These are phyloP conservation scores for Pheosia gnoma DNA, from an alignment of 2,888 invertebrate species.

Conservation along the genomic window DNA sequence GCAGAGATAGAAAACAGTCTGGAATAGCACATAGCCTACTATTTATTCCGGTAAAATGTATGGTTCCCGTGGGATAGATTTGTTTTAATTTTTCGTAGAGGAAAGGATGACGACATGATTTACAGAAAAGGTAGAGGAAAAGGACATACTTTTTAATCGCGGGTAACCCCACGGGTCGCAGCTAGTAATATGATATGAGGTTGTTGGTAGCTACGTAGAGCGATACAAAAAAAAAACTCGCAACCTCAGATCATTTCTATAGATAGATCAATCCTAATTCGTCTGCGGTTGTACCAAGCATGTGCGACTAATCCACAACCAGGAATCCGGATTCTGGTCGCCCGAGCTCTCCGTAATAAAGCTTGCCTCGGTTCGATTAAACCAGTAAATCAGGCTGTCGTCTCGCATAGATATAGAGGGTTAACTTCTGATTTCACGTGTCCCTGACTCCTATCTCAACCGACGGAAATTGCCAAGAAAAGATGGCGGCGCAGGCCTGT, in stretches of 20 bases:
- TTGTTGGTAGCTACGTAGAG: too few relatives aligned
- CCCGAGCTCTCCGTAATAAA: conserved; percentile 60
- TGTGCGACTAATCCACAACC: conserved; percentile 45
- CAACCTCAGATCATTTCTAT: conserved; percentile 22
- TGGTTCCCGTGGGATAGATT: too few relatives aligned
- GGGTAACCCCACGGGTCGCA: too few relatives aligned
- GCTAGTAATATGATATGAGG: too few relatives aligned
- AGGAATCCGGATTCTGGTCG: conserved; percentile 48
- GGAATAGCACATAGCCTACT: too few relatives aligned
- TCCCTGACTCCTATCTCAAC: conserved; percentile 66
- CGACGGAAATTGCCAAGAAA: conserved; percentile 75
- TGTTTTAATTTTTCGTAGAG: too few relatives aligned
- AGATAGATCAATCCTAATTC: conserved; percentile 52
- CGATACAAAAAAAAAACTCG: too few relatives aligned
- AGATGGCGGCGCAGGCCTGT: conserved; percentile 60
- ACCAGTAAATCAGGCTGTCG: conserved; percentile 72
- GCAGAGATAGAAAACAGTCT: too few relatives aligned
- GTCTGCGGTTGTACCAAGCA: conserved; percentile 46
- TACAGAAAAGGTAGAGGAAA: too few relatives aligned
- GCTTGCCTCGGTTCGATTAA: conserved; percentile 67
- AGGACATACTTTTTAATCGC: too few relatives aligned
- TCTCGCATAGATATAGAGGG: conserved; percentile 69
- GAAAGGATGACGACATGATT: too few relatives aligned
- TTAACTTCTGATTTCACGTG: conserved; percentile 77
- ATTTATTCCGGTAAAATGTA: too few relatives aligned